Conservation (phyloP, 2,797 vertebrate genomes). For the Remorina albescens region DNA sequence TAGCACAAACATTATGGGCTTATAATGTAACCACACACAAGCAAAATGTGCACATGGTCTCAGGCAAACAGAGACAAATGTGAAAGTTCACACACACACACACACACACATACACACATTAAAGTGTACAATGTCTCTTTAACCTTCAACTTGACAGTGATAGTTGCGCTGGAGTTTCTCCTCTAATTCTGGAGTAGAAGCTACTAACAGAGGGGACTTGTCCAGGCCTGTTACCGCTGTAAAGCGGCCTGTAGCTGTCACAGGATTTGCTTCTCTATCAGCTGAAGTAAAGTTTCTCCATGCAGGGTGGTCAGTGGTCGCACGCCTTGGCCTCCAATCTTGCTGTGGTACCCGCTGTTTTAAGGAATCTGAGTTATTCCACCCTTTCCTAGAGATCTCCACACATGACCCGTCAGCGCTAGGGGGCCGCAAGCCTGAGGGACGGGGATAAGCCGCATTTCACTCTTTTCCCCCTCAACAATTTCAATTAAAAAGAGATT, state of each 20-base stretch:
- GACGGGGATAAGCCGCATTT: slow-evolving; percentile 83
- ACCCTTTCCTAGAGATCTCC: slow-evolving; percentile 78
- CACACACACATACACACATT: slow-evolving; percentile 13
- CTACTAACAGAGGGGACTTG: background rate
- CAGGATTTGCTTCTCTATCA: slow-evolving; percentile 20
- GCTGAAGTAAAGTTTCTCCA: slow-evolving; percentile 33
- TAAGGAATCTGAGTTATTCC: slow-evolving; percentile 85
- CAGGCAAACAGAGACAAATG: slow-evolving; percentile 52
- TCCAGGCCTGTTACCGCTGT: background rate
- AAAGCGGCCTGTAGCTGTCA: slow-evolving; percentile 11
- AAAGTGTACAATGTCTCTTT: slow-evolving; percentile 13
- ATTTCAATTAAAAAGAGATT: slow-evolving; percentile 91
- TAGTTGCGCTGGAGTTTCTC: slow-evolving; percentile 16
- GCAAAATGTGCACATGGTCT: slow-evolving; percentile 17
- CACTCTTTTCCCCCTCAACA: slow-evolving; percentile 55
- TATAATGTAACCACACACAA: slow-evolving; percentile 47
- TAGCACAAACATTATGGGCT: slow-evolving; percentile 60
- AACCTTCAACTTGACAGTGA: slow-evolving; percentile 35
- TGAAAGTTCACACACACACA: slow-evolving; percentile 45
- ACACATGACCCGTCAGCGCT: slow-evolving; percentile 77
- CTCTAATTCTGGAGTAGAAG: background rate
- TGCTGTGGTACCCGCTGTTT: slow-evolving; percentile 69
- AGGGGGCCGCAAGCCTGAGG: slow-evolving; percentile 70
- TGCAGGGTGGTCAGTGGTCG: slow-evolving; percentile 31
- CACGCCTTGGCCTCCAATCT: slow-evolving; percentile 34